Evolutionary conservation across 2,797 vertebrate species (phyloP).

Genomic region (Brachymystax lenok): DNA sequence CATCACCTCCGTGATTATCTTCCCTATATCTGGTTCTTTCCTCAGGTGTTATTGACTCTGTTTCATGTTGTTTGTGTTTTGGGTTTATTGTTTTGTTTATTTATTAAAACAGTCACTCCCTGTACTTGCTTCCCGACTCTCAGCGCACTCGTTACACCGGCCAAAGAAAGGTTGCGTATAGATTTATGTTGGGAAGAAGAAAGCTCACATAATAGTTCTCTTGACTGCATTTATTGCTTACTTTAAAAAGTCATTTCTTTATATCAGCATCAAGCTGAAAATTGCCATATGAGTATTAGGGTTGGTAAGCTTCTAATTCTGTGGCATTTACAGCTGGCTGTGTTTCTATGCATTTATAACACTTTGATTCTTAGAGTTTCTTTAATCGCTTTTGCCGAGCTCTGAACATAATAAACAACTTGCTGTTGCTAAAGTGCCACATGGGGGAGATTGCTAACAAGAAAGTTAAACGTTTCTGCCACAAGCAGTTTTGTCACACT

Average conservation of each 20-base stretch:
- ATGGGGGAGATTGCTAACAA: conserved; percentile 94
- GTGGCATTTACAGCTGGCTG: conserved; percentile 97
- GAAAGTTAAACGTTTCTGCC: conserved; percentile 96
- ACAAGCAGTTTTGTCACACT: conserved; percentile 89
- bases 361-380: conserved; percentile 97
- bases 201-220: conserved; percentile 73
- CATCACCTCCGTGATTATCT: no score
- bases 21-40: no score
- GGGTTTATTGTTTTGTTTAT: no score
- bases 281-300: conserved; percentile 83
- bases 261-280: conserved; percentile 83
- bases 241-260: conserved; percentile 80
- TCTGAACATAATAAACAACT: conserved; percentile 99
- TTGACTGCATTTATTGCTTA: conserved; percentile 79
- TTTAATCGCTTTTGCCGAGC: conserved; percentile 98
- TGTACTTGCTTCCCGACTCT: no score
- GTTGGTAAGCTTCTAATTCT: conserved; percentile 92
- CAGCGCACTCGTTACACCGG: neutral
- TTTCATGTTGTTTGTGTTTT: no score
- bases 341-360: conserved; percentile 99
- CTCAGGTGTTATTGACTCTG: no score
- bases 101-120: no score
- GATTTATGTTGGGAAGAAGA: conserved; percentile 72
- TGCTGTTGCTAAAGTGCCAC: conserved; percentile 93
- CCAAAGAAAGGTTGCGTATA: conserved; percentile 62